Percentiles rank a stretch among this genome's conserved stretches.
Conservation (phyloP, 2,888 invertebrate species). For the Siphonodentalium dalli region DNA sequence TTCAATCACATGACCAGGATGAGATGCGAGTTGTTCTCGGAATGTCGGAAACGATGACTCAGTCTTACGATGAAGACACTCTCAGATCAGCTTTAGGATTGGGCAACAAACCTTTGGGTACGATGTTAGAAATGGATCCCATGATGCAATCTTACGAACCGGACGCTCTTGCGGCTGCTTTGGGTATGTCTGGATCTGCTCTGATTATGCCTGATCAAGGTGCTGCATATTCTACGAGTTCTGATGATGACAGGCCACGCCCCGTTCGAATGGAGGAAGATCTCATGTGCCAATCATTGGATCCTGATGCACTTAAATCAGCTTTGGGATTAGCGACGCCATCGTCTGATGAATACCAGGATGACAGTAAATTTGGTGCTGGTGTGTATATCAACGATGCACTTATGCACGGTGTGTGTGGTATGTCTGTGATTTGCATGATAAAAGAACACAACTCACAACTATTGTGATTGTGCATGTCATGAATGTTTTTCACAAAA, state of each 20-base stretch:
- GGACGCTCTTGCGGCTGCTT: conserved; percentile 23
- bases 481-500: no score
- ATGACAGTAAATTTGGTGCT: no score
- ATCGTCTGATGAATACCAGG: no score
- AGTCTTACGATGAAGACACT: conserved; percentile 31
- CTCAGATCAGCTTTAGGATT: conserved; percentile 26
- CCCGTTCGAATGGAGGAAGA: conserved; percentile 15
- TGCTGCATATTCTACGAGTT: no score
- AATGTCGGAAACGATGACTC: conserved; percentile 7
- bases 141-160: no score
- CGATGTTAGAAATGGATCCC: no score
- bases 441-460: no score
- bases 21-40: not conserved
- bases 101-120: conserved; percentile 11
- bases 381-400: no score
- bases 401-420: no score
- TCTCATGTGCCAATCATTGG: conserved; percentile 31
- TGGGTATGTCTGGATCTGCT: conserved; percentile 19
- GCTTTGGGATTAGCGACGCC: conserved; percentile 28
- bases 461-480: no score
- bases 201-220: no score
- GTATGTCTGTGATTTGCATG: no score
- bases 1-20: not conserved
- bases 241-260: conserved; percentile 6
- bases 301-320: conserved; percentile 25